phyloP scores from a whole-genome alignment of 2,888 invertebrate species.

The Pseudococcus viburni region DNA sequence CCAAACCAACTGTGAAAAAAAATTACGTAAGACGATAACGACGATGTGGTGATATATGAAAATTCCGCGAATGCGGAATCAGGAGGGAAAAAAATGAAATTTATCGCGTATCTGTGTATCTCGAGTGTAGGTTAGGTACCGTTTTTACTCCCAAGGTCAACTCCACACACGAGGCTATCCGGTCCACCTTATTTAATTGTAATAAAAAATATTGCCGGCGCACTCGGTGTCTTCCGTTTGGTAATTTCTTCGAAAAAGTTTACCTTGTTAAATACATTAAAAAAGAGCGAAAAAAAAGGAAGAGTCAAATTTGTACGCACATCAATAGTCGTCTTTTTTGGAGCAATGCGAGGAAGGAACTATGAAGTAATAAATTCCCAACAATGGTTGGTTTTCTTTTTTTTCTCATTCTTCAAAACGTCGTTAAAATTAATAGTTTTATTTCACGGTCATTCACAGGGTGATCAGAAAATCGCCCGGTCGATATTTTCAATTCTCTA shows the following conservation, averaged over 20 bases:
- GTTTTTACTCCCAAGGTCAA: constrained; percentile 35
- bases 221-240: neutral
- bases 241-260: constrained; percentile 20
- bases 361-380: neutral
- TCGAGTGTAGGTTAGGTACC: neutral
- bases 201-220: neutral
- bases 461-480: neutral
- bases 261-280: neutral
- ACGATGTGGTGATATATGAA: neutral
- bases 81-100: neutral
- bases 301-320: neutral
- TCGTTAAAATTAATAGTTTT: constrained; percentile 10
- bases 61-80: neutral
- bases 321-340: neutral
- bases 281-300: neutral
- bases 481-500: too few relatives aligned
- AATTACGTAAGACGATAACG: constrained; percentile 6
- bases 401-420: neutral
- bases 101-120: neutral
- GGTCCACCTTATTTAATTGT: constrained; percentile 36
- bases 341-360: neutral
- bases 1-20: neutral
- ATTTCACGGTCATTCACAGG: neutral
- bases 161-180: constrained; percentile 19
- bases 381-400: constrained; percentile 8